A percentile compares a stretch with the other conserved stretches of the same genome.
phyloP scores from a whole-genome alignment of 2,888 invertebrate species.

The Caenorhabditis doughertyi region DNA sequence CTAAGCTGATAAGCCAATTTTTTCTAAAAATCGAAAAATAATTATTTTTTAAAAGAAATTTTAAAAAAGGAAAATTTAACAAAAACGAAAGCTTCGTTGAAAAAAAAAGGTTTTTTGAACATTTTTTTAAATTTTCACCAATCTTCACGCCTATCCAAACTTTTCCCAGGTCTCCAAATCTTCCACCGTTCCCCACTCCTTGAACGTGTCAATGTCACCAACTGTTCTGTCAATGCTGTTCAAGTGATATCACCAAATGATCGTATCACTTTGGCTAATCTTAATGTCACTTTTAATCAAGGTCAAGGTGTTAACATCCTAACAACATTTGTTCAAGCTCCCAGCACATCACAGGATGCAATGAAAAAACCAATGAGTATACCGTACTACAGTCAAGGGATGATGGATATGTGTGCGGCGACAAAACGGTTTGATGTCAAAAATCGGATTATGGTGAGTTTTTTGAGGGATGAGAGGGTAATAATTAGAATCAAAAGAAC shows the following conservation, averaged over 20 bases:
- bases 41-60: too few species aligned
- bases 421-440: slow-evolving; percentile 91
- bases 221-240: slow-evolving; percentile 90
- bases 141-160: too few species aligned
- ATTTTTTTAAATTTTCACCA: background rate
- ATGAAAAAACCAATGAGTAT: slow-evolving; percentile 64
- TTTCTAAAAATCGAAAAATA: too few species aligned
- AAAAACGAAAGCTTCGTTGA: too few species aligned
- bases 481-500: too few species aligned
- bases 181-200: slow-evolving; percentile 92
- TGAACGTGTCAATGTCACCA: slow-evolving; percentile 89
- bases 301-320: slow-evolving; percentile 94
- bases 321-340: slow-evolving; percentile 88
- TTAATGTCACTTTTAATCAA: slow-evolving; percentile 86
- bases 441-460: slow-evolving; percentile 86
- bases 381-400: slow-evolving; percentile 89
- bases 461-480: background rate
- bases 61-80: too few species aligned
- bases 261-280: slow-evolving; percentile 71
- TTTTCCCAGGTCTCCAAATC: slow-evolving; percentile 89
- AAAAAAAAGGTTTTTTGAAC: too few species aligned
- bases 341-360: slow-evolving; percentile 62
- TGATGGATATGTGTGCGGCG: slow-evolving; percentile 97
- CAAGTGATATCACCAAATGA: slow-evolving; percentile 85
- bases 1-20: too few species aligned